Conservation (phyloP, 2,797 vertebrate species). For the Ctenosaura bakeri region DNA sequence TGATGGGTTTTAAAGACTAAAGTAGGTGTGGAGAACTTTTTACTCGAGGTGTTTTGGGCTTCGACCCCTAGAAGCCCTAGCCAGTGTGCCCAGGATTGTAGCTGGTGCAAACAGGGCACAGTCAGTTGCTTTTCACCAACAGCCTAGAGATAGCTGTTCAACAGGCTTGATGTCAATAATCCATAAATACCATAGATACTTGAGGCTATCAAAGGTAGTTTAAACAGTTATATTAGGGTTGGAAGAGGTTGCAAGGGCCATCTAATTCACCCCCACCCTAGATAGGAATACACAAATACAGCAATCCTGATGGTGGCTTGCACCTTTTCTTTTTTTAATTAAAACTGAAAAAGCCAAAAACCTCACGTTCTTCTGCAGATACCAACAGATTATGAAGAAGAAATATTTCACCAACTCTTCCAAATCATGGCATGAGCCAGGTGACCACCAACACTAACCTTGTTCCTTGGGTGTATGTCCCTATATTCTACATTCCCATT, state of each 20-base stretch:
- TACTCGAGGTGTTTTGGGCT: too few relatives aligned
- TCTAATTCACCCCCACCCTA: too few relatives aligned
- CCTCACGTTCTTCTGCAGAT: not conserved
- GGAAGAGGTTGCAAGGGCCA: not conserved
- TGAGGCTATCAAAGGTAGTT: not conserved
- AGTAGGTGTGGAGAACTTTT: too few relatives aligned
- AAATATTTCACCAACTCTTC: not conserved
- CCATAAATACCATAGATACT: not conserved
- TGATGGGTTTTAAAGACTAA: not conserved
- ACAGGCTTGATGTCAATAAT: too few relatives aligned
- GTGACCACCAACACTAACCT: fast-evolving
- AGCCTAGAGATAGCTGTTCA: too few relatives aligned
- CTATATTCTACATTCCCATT: not conserved
- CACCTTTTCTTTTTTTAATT: slow-evolving; percentile 3
- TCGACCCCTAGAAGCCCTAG: too few relatives aligned
- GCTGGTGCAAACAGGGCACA: not conserved
- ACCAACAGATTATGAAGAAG: not conserved
- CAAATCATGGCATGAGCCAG: not conserved
- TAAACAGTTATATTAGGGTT: not conserved
- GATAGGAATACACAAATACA: too few relatives aligned
- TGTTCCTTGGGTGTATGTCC: too few relatives aligned
- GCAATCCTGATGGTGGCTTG: too few relatives aligned
- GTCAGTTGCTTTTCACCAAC: not conserved
- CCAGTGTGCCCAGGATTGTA: too few relatives aligned
- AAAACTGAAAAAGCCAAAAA: not conserved